Percentiles rank a stretch among this genome's conserved stretches.
phyloP scores from a whole-genome alignment of 2,113 vertebrate genomes.

The Limnothrissa miodon region DNA sequence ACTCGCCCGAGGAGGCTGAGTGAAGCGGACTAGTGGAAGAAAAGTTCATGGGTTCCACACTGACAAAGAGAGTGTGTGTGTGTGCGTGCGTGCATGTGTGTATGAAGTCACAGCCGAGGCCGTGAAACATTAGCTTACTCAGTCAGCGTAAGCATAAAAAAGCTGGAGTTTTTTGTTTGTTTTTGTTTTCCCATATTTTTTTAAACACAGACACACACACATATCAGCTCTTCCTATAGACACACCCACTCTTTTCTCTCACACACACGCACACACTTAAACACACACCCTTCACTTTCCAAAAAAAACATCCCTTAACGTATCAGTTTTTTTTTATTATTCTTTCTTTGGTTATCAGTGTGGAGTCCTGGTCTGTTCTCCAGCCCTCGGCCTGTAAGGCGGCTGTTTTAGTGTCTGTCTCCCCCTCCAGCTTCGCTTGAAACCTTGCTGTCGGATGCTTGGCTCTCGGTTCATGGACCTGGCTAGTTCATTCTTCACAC shows the following conservation, averaged over 20 bases:
- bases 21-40: not conserved
- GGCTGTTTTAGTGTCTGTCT: not conserved
- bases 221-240: no score
- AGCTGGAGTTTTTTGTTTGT: not conserved
- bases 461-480: not conserved
- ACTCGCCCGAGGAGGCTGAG: conserved; percentile 11
- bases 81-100: not conserved
- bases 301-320: not conserved
- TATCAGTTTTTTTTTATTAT: not conserved
- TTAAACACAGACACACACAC: not conserved
- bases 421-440: not conserved
- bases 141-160: not conserved
- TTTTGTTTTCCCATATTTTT: not conserved
- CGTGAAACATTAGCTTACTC: not conserved
- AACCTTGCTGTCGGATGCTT: not conserved
- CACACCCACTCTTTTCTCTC: not conserved
- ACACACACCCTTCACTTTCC: not conserved
- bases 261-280: not conserved
- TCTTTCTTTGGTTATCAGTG: not conserved
- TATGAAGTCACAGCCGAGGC: not conserved
- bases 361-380: not conserved
- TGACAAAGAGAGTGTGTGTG: not conserved
- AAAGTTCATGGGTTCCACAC: not conserved
- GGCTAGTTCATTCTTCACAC: not conserved
- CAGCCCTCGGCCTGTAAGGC: not conserved